Evolutionary conservation across 2,113 vertebrate genomes (phyloP), one percentile per base, ranked within the genome.

Genomic region (Piaya cayana): DNA sequence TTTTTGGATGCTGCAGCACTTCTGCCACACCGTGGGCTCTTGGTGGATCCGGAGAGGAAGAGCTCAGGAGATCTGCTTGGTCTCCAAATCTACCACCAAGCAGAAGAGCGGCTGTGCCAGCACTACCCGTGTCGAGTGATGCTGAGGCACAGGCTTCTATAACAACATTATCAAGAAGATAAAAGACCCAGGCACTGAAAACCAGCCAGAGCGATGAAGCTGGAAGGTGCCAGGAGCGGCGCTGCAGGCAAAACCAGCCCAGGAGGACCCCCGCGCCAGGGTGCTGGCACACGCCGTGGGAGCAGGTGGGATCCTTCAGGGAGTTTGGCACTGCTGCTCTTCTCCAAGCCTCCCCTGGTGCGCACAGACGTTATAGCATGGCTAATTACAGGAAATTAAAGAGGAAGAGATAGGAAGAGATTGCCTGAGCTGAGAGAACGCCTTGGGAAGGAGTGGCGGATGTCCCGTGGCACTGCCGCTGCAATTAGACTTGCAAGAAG

Each of bases 301-400:
- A 34, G 27, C 53, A 59, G 64, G 59, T 45, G 37, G 47, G 7
- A 83, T 52, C 72, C 93, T 81, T 39, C 39, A 43, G 65, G 82
- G 56, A 81, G 7, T 52, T 92, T 82, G 94, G 79, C 92, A 68
- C 64, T 52, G 11, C 17, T 86, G 30, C 62, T n/a, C n/a, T 82
- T 83, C 78, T 50, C 75, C 52, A n/a, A 30, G 47, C 53, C 21
- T 78, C 30, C 74, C 49, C 72, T 71, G 60, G 72, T 56, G 47
- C 29, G 68, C 76, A 50, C 76, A 68, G 82, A 83, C 90, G 60
- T 86, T 90, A 32, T 8, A 79, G 76, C 76, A 47, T 74, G 3
- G 11, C 30, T 94, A 94, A 94, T 88, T 82, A 63, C 39, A 76
- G 76, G 55, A 94, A 96, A 92, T 92, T 64, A 72, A 94, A 86